phyloP scores from a whole-genome alignment of 2,113 vertebrate genomes.

The Urocynchramus pylzowi region DNA sequence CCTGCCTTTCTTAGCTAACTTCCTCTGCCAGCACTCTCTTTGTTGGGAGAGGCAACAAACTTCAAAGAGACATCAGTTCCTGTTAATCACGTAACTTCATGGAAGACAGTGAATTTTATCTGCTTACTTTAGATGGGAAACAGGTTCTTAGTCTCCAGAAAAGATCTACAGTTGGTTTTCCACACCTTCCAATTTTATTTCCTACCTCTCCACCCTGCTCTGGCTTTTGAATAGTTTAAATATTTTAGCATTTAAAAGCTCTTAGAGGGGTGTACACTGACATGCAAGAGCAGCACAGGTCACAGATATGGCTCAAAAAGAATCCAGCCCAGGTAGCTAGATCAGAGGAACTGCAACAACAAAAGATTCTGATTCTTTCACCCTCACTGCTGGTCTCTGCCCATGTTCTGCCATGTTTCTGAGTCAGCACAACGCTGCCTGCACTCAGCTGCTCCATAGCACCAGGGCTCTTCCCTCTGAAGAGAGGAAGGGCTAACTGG shows the following conservation, averaged over 20 bases:
- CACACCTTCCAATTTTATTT: background rate
- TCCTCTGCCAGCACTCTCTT: background rate
- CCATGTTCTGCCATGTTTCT: accelerated
- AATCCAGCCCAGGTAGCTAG: background rate
- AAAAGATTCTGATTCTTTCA: background rate
- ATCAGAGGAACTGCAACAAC: background rate
- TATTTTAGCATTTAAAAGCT: background rate
- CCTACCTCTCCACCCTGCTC: accelerated
- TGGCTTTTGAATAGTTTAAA: background rate
- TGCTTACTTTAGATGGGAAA: background rate
- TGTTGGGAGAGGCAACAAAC: background rate
- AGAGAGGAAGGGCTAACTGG: background rate
- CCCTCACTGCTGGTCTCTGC: background rate
- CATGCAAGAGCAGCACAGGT: background rate
- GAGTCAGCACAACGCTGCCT: background rate
- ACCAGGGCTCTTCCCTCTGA: background rate
- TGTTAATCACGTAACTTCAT: background rate
- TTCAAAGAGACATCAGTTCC: background rate
- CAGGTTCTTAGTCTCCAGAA: background rate
- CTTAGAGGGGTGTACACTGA: background rate
- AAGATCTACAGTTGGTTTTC: background rate
- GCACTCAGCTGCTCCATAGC: accelerated
- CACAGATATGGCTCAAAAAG: background rate
- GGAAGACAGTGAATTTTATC: background rate
- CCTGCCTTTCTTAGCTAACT: background rate